phyloP scores from a whole-genome alignment of 2,888 invertebrate genomes.

The Stenolophus ochropezus region DNA sequence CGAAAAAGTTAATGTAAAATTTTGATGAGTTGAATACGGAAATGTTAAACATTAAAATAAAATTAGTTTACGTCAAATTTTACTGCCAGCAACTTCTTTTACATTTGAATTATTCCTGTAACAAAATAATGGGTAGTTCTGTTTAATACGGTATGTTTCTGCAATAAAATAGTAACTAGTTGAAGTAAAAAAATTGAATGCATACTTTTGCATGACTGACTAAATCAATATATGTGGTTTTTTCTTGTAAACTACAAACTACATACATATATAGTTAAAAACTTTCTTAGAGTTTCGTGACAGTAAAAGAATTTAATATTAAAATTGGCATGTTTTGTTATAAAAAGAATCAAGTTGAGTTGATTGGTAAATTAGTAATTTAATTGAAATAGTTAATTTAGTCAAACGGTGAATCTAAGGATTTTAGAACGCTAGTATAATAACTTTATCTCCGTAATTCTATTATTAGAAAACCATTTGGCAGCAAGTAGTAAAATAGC shows the following conservation, averaged over 20 bases:
- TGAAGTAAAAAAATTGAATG: not conserved
- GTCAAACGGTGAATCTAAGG: not conserved
- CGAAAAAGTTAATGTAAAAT: not conserved
- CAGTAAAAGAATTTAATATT: slow-evolving; percentile 9
- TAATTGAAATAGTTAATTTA: slow-evolving; percentile 36
- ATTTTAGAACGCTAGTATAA: slow-evolving; percentile 26
- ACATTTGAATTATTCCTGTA: not conserved
- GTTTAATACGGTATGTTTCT: not conserved
- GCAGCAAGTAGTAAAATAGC: slow-evolving; percentile 44
- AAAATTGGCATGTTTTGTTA: slow-evolving; percentile 12
- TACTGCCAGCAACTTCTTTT: not conserved
- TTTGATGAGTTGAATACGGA: not conserved
- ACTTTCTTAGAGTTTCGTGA: slow-evolving; percentile 4
- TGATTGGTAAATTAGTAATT: slow-evolving; percentile 23
- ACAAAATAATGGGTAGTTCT: not conserved
- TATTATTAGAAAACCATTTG: slow-evolving; percentile 41
- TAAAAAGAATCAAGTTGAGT: not conserved
- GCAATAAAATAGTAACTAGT: not conserved
- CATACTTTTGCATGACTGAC: slow-evolving; percentile 3
- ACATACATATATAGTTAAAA: slow-evolving; percentile 2
- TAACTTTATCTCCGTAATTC: slow-evolving; percentile 35
- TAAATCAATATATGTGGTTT: slow-evolving; percentile 16
- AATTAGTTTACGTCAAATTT: not conserved
- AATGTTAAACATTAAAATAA: not conserved
- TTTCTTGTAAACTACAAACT: slow-evolving; percentile 23